Conservation (phyloP, 2,888 invertebrate species). For the Ommatoiulus sabulosus region DNA sequence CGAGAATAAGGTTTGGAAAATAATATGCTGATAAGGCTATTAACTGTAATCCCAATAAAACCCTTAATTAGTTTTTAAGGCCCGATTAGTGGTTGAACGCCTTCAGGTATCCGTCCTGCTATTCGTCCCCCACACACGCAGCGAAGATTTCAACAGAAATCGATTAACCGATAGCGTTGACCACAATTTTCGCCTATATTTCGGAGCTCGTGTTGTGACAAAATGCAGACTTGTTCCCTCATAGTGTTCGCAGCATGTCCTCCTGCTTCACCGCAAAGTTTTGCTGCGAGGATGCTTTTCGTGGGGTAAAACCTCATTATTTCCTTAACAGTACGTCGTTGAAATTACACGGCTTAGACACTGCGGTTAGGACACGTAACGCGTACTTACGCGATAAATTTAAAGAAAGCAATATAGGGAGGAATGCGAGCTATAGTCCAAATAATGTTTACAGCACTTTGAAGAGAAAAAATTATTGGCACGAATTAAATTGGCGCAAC, state of each 20-base stretch:
- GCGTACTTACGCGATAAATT: neutral
- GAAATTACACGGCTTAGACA: neutral
- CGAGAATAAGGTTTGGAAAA: neutral
- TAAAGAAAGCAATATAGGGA: neutral
- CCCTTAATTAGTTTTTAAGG: neutral
- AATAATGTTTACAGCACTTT: neutral
- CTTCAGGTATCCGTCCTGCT: neutral
- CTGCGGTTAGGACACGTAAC: neutral
- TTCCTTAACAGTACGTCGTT: neutral
- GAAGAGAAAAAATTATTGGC: neutral
- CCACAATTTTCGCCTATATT: neutral
- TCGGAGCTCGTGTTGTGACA: neutral
- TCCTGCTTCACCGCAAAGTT: constrained; percentile 1
- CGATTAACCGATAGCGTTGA: constrained; percentile 30
- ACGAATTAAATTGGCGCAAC: neutral
- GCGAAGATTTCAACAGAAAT: constrained; percentile 1
- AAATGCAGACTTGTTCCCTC: neutral
- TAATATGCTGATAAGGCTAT: neutral
- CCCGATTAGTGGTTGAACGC: constrained; percentile 31
- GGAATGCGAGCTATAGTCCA: neutral
- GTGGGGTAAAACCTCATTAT: constrained; percentile 12
- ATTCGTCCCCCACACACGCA: neutral
- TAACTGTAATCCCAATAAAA: constrained; percentile 32
- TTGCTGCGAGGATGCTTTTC: neutral
- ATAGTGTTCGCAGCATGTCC: neutral